Evolutionary conservation across 2,888 invertebrate species (phyloP).

Genomic region (Euphydryas editha): DNA sequence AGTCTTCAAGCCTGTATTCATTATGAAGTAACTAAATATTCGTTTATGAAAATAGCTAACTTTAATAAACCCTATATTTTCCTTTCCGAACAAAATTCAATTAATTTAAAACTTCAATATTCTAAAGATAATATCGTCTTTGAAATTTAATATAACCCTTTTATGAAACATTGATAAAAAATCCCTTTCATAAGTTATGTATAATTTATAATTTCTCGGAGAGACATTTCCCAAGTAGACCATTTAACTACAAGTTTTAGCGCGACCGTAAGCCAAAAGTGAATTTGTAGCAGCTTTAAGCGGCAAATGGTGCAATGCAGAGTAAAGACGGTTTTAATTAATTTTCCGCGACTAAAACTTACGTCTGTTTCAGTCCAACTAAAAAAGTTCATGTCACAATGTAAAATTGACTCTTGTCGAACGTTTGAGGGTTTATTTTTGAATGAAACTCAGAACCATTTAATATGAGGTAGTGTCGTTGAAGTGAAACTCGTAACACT

Average conservation of each 20-base stretch:
- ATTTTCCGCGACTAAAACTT: conserved; percentile 40
- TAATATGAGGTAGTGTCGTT: conserved; percentile 18
- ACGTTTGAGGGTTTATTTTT: conserved; percentile 11
- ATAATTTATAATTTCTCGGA: conserved; percentile 1
- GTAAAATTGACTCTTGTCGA: conserved; percentile 8
- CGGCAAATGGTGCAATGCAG: conserved; percentile 39
- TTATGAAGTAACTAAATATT: no score
- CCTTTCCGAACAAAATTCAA: no score
- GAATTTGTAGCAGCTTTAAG: conserved; percentile 31
- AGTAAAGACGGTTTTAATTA: conserved; percentile 40
- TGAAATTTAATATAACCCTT: no score
- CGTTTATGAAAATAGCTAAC: no score
- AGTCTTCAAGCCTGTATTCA: no score
- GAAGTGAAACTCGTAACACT: conserved; percentile 10
- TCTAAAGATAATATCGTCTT: no score
- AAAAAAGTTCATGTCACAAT: conserved; percentile 14
- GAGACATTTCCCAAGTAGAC: conserved; percentile 12
- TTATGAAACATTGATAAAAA: neutral
- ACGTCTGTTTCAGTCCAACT: conserved; percentile 32
- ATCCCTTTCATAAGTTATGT: conserved; percentile 1
- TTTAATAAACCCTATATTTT: no score
- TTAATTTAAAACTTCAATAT: no score
- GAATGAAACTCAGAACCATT: neutral
- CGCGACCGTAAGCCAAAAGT: conserved; percentile 25
- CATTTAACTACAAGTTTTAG: conserved; percentile 23